Percentiles rank a stretch among this genome's conserved stretches.
phyloP scores from a whole-genome alignment of 2,113 vertebrate genomes.

The Ageneiosus marmoratus region DNA sequence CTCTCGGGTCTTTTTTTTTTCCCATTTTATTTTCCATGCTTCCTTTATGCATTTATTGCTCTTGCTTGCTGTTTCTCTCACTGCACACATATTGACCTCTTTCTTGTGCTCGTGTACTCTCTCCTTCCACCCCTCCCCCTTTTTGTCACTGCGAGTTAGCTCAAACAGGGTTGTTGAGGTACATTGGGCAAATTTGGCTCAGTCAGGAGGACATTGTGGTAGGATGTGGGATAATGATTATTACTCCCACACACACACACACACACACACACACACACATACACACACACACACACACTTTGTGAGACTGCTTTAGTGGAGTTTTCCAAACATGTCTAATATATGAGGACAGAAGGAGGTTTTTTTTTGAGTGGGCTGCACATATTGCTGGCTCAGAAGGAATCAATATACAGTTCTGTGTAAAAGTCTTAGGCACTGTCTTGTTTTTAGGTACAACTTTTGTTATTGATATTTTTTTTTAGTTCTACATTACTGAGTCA shows the following conservation, averaged over 20 bases:
- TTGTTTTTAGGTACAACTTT: no score
- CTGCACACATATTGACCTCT: background rate
- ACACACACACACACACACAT: conserved; percentile 36
- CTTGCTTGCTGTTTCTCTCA: conserved; percentile 14
- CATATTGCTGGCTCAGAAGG: background rate
- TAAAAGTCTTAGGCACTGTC: no score
- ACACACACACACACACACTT: conserved; percentile 45
- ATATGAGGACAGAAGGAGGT: conserved; percentile 36
- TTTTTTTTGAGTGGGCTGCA: conserved; percentile 50
- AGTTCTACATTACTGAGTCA: no score
- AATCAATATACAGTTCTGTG: background rate
- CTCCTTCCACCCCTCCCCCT: background rate
- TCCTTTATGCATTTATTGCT: background rate
- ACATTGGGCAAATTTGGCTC: conserved; percentile 49
- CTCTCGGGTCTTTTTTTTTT: background rate
- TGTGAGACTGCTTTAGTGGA: conserved; percentile 40
- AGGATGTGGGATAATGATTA: conserved; percentile 41
- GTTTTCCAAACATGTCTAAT: conserved; percentile 49
- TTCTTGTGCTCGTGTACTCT: conserved; percentile 1
- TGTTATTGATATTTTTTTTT: no score
- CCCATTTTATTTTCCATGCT: conserved; percentile 4
- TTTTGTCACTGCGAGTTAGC: conserved; percentile 43
- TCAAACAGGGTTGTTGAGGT: conserved; percentile 27
- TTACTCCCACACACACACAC: conserved; percentile 38
- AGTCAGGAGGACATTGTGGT: conserved; percentile 48